Evolutionary conservation across 2,888 invertebrate genomes (phyloP), one percentile per base, ranked within the genome.

Genomic region (Bimastos eiseni): DNA sequence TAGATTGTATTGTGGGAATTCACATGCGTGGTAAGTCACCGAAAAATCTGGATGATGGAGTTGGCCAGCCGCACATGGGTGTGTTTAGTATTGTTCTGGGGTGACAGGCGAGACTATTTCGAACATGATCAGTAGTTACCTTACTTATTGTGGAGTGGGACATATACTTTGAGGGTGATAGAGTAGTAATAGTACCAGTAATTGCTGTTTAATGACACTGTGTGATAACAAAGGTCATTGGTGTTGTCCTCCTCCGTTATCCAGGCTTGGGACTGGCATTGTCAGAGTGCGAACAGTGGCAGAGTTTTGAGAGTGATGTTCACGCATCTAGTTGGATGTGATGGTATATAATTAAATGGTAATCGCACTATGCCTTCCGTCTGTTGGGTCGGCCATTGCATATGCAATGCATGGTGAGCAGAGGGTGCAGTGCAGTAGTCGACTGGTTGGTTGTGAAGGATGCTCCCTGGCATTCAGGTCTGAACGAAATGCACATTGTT

Each of bases 371-470:
- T 70, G 70, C n/a, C n/a, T 70, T 70, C 70, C 70, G n/a, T 70
- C 30, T 70, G 70, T 70, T 70, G 70, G 70, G 70, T 70, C n/a
- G 70, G 70, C 70, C 70, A 11, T 70, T 70, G 70, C 70, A 30
- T 30, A 24, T 13, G 44, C 17, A 5, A 55, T 4, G 21, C 24
- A 1, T 1, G 70, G 70, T 70, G 1, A 70, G 70, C 70, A n/a
- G 70, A 70, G n/a, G 70, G n/a, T 70, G 70, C 70, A 70, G 70
- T 70, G 70, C 70, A 70, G 70, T n/a, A n/a, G n/a, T 70, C n/a
- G 70, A 41, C 38, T 13, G 44, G 19, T 17, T n/a, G 70, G 70
- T 70, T 70, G 70, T n/a, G 8, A 70, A 70, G 70, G 70, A 70
- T 70, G 70, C 70, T 70, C n/a, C 11, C 70, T 70, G 49, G 70